Evolutionary conservation across 1,140 invertebrate genomes (phyloP).

Genomic region (Dufourea novaeangliae): DNA sequence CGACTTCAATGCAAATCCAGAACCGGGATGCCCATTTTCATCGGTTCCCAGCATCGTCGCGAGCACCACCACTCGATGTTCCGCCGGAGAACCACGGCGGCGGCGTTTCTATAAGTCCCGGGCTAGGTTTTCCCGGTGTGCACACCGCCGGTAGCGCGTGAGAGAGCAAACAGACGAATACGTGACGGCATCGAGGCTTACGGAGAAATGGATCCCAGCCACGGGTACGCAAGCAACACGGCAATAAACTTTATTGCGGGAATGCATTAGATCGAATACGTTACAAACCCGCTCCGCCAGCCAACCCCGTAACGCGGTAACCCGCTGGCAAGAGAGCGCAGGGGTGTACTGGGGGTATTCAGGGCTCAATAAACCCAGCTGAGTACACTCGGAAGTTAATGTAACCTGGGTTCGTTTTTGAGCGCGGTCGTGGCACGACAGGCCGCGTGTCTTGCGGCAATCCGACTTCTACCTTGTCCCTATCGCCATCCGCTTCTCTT

Average conservation of each 20-base stretch:
- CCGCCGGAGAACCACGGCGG: not conserved
- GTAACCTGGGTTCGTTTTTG: constrained; percentile 62
- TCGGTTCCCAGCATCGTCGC: not conserved
- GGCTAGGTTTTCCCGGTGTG: constrained; percentile 33
- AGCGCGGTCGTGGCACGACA: constrained; percentile 68
- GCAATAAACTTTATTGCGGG: constrained; percentile 77
- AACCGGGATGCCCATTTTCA: constrained; percentile 27
- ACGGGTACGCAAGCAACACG: constrained; percentile 70
- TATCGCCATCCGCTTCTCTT: constrained; percentile 26
- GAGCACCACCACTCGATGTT: not conserved
- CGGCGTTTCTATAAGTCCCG: constrained; percentile 47
- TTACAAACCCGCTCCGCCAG: constrained; percentile 55
- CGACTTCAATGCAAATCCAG: constrained; percentile 41
- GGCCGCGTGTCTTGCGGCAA: constrained; percentile 77
- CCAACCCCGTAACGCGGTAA: constrained; percentile 18
- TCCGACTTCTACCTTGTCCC: constrained; percentile 69
- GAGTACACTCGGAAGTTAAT: constrained; percentile 73
- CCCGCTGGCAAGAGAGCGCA: not conserved
- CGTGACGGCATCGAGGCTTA: constrained; percentile 39
- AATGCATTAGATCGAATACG: constrained; percentile 76
- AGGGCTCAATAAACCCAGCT: constrained; percentile 70
- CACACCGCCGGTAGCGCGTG: constrained; percentile 27
- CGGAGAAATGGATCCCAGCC: constrained; percentile 53
- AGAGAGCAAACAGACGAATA: constrained; percentile 40
- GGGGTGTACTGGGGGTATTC: constrained; percentile 49